These are phyloP conservation scores for Stenurella melanura DNA, from an alignment of 2,888 invertebrate species.

Conservation along the genomic window DNA sequence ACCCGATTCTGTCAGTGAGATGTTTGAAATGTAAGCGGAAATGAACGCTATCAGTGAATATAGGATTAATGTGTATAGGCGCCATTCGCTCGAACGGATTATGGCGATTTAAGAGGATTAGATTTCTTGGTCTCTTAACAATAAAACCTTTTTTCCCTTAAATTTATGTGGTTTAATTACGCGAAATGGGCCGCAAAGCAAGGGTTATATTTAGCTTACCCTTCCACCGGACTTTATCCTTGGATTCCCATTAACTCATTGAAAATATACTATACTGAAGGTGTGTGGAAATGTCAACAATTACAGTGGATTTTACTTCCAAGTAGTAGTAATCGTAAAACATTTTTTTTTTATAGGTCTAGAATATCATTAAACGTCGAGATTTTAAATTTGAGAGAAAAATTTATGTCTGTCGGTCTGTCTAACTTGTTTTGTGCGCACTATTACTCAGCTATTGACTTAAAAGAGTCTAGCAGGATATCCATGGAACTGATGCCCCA, in stretches of 20 bases:
- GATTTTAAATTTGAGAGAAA: too few relatives aligned
- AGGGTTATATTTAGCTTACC: not conserved
- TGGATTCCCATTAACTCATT: not conserved
- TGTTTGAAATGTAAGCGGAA: conserved; percentile 40
- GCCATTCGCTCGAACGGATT: conserved; percentile 50
- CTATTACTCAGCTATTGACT: too few relatives aligned
- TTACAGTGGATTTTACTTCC: too few relatives aligned
- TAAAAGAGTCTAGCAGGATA: too few relatives aligned
- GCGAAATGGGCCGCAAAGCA: conserved; percentile 11
- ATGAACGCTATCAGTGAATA: conserved; percentile 40
- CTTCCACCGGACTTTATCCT: not conserved
- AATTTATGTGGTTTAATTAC: not conserved
- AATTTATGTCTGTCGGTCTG: too few relatives aligned
- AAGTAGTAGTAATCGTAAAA: too few relatives aligned
- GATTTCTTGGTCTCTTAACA: conserved; percentile 47
- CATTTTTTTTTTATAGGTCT: too few relatives aligned
- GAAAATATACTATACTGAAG: not conserved
- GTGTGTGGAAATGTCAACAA: too few relatives aligned
- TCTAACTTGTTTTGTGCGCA: too few relatives aligned
- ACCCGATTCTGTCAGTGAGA: conserved; percentile 40
- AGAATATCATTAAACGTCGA: too few relatives aligned
- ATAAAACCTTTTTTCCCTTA: conserved; percentile 35
- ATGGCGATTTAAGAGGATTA: conserved; percentile 58
- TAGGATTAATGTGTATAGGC: conserved; percentile 38
- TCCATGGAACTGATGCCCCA: too few relatives aligned